Evolutionary conservation across 1,140 invertebrate genomes (phyloP).

Genomic region (Drosophila chauvacae): DNA sequence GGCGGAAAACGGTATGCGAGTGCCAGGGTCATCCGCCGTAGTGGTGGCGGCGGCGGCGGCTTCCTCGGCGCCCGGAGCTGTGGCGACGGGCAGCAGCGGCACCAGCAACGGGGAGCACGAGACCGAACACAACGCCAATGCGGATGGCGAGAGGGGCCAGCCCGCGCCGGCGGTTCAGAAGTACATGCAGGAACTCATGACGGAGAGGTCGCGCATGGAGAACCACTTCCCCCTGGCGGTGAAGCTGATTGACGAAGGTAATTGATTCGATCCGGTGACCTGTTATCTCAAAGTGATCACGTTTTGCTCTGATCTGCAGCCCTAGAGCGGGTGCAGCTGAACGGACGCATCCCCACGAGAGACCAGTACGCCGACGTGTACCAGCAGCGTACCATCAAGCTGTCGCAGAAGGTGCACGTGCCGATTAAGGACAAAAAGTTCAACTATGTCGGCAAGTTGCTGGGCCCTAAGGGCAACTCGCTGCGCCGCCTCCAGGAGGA

Average conservation of each 20-base stretch:
- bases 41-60: slow-evolving; percentile 34
- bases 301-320: slow-evolving; percentile 82
- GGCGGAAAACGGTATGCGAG: slow-evolving; percentile 83
- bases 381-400: slow-evolving; percentile 93
- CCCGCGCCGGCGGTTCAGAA: slow-evolving; percentile 75
- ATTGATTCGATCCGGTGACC: slow-evolving; percentile 42
- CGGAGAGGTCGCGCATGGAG: slow-evolving; percentile 78
- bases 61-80: slow-evolving; percentile 41
- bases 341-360: slow-evolving; percentile 86
- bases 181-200: slow-evolving; percentile 81
- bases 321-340: slow-evolving; percentile 87
- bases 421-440: slow-evolving; percentile 97
- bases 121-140: slow-evolving; percentile 64
- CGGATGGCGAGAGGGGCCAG: slow-evolving; percentile 67
- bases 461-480: slow-evolving; percentile 97
- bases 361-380: slow-evolving; percentile 93
- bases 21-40: slow-evolving; percentile 68
- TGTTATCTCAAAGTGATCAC: slow-evolving; percentile 1
- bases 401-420: slow-evolving; percentile 93
- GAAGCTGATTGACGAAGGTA: slow-evolving; percentile 83
- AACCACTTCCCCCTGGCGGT: slow-evolving; percentile 80
- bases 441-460: slow-evolving; percentile 97
- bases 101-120: slow-evolving; percentile 78
- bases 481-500: slow-evolving; percentile 96
- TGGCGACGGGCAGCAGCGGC: slow-evolving; percentile 30